phyloP scores from a whole-genome alignment of 2,888 invertebrate genomes.

The Arge pagana region DNA sequence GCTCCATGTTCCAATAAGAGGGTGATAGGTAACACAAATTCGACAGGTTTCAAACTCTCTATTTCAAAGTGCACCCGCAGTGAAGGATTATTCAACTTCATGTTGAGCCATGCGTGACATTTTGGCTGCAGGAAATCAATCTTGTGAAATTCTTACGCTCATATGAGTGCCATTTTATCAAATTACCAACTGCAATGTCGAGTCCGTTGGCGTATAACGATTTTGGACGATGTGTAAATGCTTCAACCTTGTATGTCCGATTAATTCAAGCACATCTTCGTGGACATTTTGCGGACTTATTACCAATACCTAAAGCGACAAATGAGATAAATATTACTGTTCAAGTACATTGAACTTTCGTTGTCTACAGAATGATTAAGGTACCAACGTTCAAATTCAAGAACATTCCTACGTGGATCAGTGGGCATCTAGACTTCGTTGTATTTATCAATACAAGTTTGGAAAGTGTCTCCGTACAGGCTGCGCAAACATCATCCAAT shows the following conservation, averaged over 20 bases:
- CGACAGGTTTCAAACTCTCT: constrained; percentile 64
- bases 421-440: constrained; percentile 70
- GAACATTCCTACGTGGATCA: constrained; percentile 78
- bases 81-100: constrained; percentile 64
- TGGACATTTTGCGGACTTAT: constrained; percentile 77
- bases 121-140: constrained; percentile 44
- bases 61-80: constrained; percentile 73
- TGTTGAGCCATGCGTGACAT: constrained; percentile 58
- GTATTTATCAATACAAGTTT: constrained; percentile 74
- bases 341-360: constrained; percentile 1
- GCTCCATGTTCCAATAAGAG: constrained; percentile 41
- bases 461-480: constrained; percentile 67
- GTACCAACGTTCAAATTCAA: constrained; percentile 68
- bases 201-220: constrained; percentile 66
- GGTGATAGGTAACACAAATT: constrained; percentile 64
- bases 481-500: constrained; percentile 72
- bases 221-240: constrained; percentile 79
- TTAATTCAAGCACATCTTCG: constrained; percentile 70
- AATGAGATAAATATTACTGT: not conserved
- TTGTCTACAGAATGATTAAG: not conserved
- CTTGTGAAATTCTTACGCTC: not conserved
- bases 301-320: constrained; percentile 61
- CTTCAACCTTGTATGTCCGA: constrained; percentile 68
- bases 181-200: constrained; percentile 60
- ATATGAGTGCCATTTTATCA: constrained; percentile 30